Percentiles rank a stretch among this genome's conserved stretches.
Conservation (phyloP, 2,797 vertebrate species). For the Rhabdomys pumilio region DNA sequence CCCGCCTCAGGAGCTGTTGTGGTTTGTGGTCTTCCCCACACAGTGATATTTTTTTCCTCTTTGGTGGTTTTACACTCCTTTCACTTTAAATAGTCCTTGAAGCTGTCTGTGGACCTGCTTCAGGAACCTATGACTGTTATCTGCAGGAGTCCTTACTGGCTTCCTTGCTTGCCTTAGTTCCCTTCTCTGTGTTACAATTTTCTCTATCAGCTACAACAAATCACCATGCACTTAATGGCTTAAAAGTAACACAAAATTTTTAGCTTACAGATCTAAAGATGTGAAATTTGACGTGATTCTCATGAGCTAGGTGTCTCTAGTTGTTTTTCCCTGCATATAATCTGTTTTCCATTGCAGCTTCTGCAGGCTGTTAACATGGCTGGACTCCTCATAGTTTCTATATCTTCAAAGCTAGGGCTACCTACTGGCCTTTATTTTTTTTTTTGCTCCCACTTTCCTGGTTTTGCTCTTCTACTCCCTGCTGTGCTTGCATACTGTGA, state of each 20-base stretch:
- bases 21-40: slow-evolving; percentile 78
- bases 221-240: not conserved
- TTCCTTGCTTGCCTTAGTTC: not conserved
- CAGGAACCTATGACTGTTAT: not conserved
- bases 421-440: not conserved
- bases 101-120: not conserved
- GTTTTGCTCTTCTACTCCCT: not conserved
- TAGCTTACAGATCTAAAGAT: not conserved
- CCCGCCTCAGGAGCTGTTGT: slow-evolving; percentile 32
- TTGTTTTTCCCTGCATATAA: not conserved
- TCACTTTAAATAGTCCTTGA: not conserved
- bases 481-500: not conserved
- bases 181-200: not conserved
- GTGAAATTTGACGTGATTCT: slow-evolving; percentile 28
- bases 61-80: slow-evolving; percentile 67
- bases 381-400: not conserved
- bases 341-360: not conserved
- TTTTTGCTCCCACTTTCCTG: not conserved
- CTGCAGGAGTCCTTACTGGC: not conserved
- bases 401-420: not conserved
- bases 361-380: not conserved
- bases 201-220: not conserved
- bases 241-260: not conserved
- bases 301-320: not conserved
- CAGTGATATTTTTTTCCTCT: not conserved